These are phyloP conservation scores for Psococerastis gibbosa DNA, from an alignment of 2,888 invertebrate genomes.

Conservation along the genomic window DNA sequence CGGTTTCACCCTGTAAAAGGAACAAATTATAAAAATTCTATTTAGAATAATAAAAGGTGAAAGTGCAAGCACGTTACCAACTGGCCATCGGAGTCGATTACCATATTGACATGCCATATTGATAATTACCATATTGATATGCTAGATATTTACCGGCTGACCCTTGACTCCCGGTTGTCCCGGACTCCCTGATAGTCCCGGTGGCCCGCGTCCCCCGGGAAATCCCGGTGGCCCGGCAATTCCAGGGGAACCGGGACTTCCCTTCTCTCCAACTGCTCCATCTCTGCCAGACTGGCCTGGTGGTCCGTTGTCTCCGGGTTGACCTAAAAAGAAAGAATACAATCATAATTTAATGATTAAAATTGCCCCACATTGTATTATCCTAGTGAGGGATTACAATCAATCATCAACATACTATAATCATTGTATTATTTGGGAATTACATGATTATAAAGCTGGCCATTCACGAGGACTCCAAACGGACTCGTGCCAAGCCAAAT, in stretches of 20 bases:
- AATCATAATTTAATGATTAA: too few relatives aligned
- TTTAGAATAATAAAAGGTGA: constrained; percentile 8
- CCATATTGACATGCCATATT: too few relatives aligned
- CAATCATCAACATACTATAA: too few relatives aligned
- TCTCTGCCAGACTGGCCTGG: constrained; percentile 61
- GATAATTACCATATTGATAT: constrained; percentile 5
- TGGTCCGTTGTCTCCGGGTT: constrained; percentile 54
- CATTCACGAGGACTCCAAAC: too few relatives aligned
- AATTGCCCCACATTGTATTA: too few relatives aligned
- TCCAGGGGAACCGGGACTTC: constrained; percentile 52
- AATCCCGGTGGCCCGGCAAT: constrained; percentile 59
- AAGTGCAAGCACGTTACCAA: too few relatives aligned
- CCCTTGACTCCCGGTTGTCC: constrained; percentile 61
- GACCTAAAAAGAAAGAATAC: too few relatives aligned
- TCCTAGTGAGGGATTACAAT: too few relatives aligned
- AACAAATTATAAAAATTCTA: not conserved
- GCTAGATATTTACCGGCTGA: constrained; percentile 39
- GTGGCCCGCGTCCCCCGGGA: constrained; percentile 59
- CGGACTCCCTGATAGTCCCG: constrained; percentile 51
- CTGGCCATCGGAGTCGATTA: too few relatives aligned
- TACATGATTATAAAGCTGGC: too few relatives aligned
- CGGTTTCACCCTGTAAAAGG: constrained; percentile 41
- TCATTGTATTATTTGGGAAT: too few relatives aligned
- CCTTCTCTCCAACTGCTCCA: constrained; percentile 64
- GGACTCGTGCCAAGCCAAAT: too few relatives aligned